Conservation (phyloP, 2,113 vertebrate species). For the Charadrius vociferus region DNA sequence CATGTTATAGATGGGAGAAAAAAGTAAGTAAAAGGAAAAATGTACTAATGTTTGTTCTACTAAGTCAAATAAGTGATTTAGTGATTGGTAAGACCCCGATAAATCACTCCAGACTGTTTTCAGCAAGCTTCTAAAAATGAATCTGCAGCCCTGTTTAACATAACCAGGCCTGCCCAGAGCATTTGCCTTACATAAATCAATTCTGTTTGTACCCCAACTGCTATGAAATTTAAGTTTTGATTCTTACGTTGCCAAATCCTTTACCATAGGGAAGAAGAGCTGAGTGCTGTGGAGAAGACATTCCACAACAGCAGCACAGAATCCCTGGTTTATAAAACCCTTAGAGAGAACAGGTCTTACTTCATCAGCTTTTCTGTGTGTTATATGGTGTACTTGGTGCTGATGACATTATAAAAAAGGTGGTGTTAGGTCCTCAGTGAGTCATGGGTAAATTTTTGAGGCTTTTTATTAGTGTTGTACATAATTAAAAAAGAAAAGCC, state of each 20-base stretch:
- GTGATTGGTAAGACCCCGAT: not conserved
- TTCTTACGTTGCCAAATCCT: not conserved
- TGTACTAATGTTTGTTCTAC: not conserved
- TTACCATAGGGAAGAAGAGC: not conserved
- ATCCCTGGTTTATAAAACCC: not conserved
- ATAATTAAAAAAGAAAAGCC: not conserved
- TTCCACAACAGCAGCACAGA: not conserved
- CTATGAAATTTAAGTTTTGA: not conserved
- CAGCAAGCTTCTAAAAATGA: not conserved
- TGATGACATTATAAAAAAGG: not conserved
- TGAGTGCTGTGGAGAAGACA: not conserved
- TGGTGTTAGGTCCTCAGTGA: not conserved
- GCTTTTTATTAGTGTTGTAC: not conserved
- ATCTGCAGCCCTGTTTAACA: not conserved
- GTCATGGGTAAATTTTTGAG: not conserved
- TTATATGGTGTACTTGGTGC: not conserved
- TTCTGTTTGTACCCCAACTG: not conserved
- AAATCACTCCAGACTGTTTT: not conserved
- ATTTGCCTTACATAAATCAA: not conserved
- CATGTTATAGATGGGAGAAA: not conserved
- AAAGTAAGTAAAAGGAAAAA: not conserved
- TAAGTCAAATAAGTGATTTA: conserved; percentile 5
- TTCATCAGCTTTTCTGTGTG: not conserved
- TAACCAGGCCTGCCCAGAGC: not conserved
- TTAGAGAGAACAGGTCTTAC: not conserved